phyloP scores from a whole-genome alignment of 1,140 invertebrate species.

The Lepidurus packardi region DNA sequence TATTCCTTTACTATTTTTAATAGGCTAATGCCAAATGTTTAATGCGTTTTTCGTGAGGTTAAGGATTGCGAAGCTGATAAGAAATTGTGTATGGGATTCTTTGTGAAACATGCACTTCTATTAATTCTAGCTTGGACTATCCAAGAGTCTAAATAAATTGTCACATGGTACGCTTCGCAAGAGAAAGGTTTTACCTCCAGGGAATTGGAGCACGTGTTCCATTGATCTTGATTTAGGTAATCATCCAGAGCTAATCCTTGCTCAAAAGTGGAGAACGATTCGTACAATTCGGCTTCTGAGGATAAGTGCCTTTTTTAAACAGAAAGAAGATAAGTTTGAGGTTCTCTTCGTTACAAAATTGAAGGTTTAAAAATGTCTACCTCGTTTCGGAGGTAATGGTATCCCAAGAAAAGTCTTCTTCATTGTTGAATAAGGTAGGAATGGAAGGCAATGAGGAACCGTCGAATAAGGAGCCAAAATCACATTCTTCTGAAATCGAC shows the following conservation, averaged over 20 bases:
- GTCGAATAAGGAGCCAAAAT: slow-evolving; percentile 9
- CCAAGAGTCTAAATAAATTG: too few relatives aligned
- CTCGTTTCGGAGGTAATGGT: slow-evolving; percentile 8
- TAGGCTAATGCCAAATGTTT: too few relatives aligned
- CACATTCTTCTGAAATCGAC: slow-evolving; percentile 5
- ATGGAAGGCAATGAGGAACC: slow-evolving; percentile 3
- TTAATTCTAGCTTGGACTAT: too few relatives aligned
- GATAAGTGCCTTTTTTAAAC: not conserved
- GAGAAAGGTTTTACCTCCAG: not conserved
- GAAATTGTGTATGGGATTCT: too few relatives aligned
- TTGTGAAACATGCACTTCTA: too few relatives aligned
- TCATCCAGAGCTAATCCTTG: not conserved
- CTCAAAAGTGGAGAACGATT: not conserved
- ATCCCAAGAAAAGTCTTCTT: slow-evolving; percentile 2
- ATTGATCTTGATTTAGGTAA: slow-evolving; percentile 16
- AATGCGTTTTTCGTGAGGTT: too few relatives aligned
- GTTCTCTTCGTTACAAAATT: not conserved
- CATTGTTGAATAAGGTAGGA: not conserved
- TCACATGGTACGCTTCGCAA: too few relatives aligned
- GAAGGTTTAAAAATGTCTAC: not conserved
- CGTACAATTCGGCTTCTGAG: not conserved
- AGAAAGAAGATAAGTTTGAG: not conserved
- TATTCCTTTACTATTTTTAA: too few relatives aligned
- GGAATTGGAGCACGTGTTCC: slow-evolving; percentile 7
- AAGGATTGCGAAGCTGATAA: too few relatives aligned